Evolutionary conservation across 2,888 invertebrate species (phyloP), one percentile per base, ranked within the genome.

Genomic region (Leptopilina syphax): DNA sequence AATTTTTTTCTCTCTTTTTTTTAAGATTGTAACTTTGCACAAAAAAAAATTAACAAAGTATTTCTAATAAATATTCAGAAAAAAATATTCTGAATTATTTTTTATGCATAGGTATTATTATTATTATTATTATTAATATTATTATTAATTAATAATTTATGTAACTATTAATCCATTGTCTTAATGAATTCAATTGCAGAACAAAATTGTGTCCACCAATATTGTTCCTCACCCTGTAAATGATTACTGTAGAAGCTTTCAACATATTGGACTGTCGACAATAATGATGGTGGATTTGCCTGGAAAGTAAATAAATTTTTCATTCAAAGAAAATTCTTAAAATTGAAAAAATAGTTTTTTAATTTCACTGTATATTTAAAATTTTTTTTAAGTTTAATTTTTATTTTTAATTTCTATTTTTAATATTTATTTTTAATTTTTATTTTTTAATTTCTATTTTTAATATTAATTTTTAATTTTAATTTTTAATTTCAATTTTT

Each of bases 151-250:
- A 18, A 18, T 68, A 70, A 47, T 65, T 60, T 70, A 27, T 27
- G 83, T 78, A 80, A 81, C 77, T 93, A 93, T 92, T 96, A 97
- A 92, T 97, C 97, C 98, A 99, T 98, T 79, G 97, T 98, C 94
- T 99, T 99, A 90, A 99, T 98, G 93, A 98, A 98, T 92, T 98
- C 98, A 78, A 99, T 97, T 73, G 98, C 98, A 0, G 98, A 96
- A 89, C 97, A 97, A 93, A 99, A 99, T 92, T 99, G 98, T 78
- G 98, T 98, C 99, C 99, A 99, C 96, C 98, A 98, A 93, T 99
- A 99, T 88, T 96, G 96, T 89, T 98, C 97, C 92, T 98, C 98
- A 76, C 98, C 98, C 83, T 94, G 94, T 81, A 98, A 94, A 83
- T 96, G 95, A 84, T 95, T 94, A 79, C 96, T 96, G 89, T 97